Evolutionary conservation across 1,140 invertebrate genomes (phyloP).

Genomic region (Hirudo medicinalis): DNA sequence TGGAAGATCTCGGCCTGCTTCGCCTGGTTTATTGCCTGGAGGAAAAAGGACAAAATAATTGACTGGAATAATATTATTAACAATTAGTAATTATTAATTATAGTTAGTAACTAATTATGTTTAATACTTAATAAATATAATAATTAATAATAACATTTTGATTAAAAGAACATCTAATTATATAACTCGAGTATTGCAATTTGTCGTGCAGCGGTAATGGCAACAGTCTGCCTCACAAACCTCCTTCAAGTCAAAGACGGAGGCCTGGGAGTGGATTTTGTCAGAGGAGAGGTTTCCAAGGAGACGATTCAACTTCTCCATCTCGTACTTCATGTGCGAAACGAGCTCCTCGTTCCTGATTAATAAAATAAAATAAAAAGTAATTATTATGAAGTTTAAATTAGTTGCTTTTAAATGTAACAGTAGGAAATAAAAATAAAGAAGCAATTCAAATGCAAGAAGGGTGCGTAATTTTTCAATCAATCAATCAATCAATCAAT

Average conservation of each 20-base stretch:
- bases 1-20: no score
- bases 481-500: background rate
- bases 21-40: background rate
- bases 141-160: background rate
- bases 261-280: background rate
- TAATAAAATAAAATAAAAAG: background rate
- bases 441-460: background rate
- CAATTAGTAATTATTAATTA: background rate
- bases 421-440: background rate
- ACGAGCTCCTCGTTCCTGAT: conserved; percentile 21
- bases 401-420: background rate
- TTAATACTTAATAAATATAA: background rate
- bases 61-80: background rate
- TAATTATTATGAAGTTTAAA: no score
- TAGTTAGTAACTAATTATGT: background rate
- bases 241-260: background rate
- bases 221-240: background rate
- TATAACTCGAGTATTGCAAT: no score
- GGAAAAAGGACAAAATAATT: background rate
- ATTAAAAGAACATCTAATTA: no score
- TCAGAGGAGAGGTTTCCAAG: background rate
- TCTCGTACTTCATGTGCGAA: conserved; percentile 20
- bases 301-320: conserved; percentile 17
- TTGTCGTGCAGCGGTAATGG: no score
- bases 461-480: background rate